Evolutionary conservation across 2,797 vertebrate species (phyloP).

Genomic region (Sebastolobus alascanus): DNA sequence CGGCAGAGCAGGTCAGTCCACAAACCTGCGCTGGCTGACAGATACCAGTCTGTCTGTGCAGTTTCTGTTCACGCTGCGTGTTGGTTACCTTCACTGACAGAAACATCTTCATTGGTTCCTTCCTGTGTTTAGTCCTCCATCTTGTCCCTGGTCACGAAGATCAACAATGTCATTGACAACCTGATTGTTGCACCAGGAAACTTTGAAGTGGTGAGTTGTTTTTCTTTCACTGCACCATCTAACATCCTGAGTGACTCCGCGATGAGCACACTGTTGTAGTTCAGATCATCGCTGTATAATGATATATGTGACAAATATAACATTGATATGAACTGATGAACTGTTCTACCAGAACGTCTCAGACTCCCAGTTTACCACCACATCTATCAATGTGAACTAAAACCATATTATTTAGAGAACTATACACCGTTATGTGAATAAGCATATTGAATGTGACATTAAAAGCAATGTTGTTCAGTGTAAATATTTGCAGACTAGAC

Average conservation of each 20-base stretch:
- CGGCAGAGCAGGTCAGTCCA: slow-evolving; percentile 91
- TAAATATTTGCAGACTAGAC: neutral
- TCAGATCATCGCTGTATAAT: neutral
- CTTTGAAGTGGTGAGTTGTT: slow-evolving; percentile 95
- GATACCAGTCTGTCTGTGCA: accelerated
- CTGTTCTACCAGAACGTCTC: neutral
- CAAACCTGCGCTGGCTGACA: no score
- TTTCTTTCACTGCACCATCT: neutral
- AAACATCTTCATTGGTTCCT: slow-evolving; percentile 3
- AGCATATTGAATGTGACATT: neutral
- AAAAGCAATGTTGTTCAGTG: neutral
- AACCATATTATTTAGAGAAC: neutral
- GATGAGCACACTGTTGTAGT: neutral
- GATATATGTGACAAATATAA: no score
- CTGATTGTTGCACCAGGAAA: slow-evolving; percentile 96
- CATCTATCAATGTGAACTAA: neutral
- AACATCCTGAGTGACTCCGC: neutral
- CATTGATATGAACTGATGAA: no score
- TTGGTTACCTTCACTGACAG: neutral
- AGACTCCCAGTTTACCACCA: neutral
- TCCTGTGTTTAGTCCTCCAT: slow-evolving; percentile 90
- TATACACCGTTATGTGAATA: neutral
- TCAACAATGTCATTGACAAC: slow-evolving; percentile 98
- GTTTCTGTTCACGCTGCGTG: neutral
- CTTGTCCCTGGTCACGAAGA: slow-evolving; percentile 97